These are phyloP conservation scores for Ammodytes dubius DNA, from an alignment of 2,113 vertebrate genomes.

Conservation along the genomic window DNA sequence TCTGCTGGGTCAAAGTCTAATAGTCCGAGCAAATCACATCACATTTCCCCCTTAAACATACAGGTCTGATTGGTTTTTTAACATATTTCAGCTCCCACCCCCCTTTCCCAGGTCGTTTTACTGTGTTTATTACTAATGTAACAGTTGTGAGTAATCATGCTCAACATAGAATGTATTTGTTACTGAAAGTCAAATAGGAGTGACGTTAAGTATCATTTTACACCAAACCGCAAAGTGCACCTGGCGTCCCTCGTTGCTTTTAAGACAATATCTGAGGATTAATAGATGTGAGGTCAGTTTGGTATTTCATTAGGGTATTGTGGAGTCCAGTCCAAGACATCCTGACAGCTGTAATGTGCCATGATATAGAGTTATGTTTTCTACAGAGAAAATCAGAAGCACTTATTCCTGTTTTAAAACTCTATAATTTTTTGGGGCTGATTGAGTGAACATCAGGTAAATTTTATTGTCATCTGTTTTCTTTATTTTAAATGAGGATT, in stretches of 20 bases:
- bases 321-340: conserved; percentile 46
- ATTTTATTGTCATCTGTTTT: conserved; percentile 3
- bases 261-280: conserved; percentile 33
- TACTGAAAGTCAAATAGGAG: conserved; percentile 58
- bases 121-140: conserved; percentile 54
- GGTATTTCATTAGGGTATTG: conserved; percentile 48
- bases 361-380: conserved; percentile 35
- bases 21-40: conserved; percentile 41
- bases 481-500: neutral
- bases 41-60: neutral
- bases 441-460: conserved; percentile 7
- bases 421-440: neutral
- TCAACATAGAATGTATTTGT: conserved; percentile 67
- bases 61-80: conserved; percentile 53
- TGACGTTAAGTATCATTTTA: conserved; percentile 47
- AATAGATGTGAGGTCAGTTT: conserved; percentile 56
- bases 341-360: conserved; percentile 37
- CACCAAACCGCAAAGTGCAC: conserved; percentile 33
- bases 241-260: conserved; percentile 27
- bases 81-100: conserved; percentile 5
- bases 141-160: conserved; percentile 55
- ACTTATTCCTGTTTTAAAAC: conserved; percentile 13
- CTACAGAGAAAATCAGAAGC: conserved; percentile 19
- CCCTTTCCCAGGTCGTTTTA: conserved; percentile 41
- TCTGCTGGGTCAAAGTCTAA: conserved; percentile 49